A percentile compares a stretch with the other conserved stretches of the same genome.
Evolutionary conservation across 2,113 vertebrate genomes (phyloP).

Genomic region (Sinosuthora webbiana): DNA sequence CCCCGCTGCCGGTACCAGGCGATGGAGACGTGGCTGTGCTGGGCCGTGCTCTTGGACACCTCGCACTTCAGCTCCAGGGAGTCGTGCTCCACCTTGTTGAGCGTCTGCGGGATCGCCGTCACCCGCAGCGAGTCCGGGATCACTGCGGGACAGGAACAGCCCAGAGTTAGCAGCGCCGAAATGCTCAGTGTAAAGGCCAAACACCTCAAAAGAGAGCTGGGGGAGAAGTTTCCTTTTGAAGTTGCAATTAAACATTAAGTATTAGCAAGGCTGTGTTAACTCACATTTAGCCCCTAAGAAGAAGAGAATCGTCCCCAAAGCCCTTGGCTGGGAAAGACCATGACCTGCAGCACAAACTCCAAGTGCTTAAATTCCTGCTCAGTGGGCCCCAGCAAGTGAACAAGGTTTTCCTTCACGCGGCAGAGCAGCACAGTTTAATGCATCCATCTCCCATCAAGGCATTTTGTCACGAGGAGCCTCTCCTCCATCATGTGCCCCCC

Average conservation of each 20-base stretch:
- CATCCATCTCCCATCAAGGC: background rate
- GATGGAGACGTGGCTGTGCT: constrained; percentile 92
- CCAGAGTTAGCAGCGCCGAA: accelerated
- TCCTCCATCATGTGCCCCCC: background rate
- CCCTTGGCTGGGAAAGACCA: background rate
- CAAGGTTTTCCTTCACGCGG: accelerated
- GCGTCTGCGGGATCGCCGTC: constrained; percentile 78
- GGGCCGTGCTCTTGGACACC: constrained; percentile 82
- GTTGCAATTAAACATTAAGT: background rate
- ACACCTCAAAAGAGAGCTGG: background rate
- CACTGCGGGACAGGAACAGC: constrained; percentile 72
- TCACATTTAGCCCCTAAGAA: background rate
- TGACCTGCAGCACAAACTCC: background rate
- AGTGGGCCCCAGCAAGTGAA: background rate
- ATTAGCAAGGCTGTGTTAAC: background rate
- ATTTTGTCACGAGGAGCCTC: background rate
- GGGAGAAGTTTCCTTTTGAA: background rate
- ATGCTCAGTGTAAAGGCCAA: background rate
- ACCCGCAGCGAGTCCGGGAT: constrained; percentile 88
- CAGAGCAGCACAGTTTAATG: background rate
- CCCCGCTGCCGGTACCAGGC: constrained; percentile 86
- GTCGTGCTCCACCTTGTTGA: constrained; percentile 91
- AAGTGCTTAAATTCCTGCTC: background rate
- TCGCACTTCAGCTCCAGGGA: constrained; percentile 89
- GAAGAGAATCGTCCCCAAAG: accelerated